Evolutionary conservation across 1,140 invertebrate species (phyloP), one percentile per base, ranked within the genome.

Genomic region (Acromyrmex echinatior): DNA sequence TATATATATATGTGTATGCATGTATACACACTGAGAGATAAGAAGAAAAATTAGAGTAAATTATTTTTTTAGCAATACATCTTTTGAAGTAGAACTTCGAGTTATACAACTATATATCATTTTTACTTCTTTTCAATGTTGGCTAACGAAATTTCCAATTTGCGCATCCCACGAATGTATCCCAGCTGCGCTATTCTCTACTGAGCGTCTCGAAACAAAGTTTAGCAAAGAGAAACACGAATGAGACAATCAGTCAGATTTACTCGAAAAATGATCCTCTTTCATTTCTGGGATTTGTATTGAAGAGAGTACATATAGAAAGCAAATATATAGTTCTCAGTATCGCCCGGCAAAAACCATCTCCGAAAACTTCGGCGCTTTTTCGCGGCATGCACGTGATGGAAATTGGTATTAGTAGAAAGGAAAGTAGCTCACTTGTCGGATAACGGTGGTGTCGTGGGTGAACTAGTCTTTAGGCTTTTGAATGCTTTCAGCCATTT

Each of bases 401-500:
- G 39, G 45, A 82, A 60, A 82, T 74, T 21, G 16, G 2, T 45
- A n/a, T 31, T 76, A 76, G n/a, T 35, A 9, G 18, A 76, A 76
- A 76, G 70, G 80, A 84, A 76, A 88, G 51, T 35, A 53, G 93
- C 96, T 96, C 92, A 97, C 96, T 96, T 96, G 91, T 96, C 96
- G 16, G 93, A 86, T 76, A 96, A 95, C 16, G 93, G 94, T 60
- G 94, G 96, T n/a, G 95, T 96, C 63, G 93, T 96, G 90, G 96
- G 96, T 77, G 96, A 96, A 95, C 97, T 95, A 94, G 97, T 96
- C 97, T 99, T 99, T 86, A 99, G 96, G 94, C 98, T 99, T 95
- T 98, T 98, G 96, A 99, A 99, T 88, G 99, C 99, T 96, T 99
- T 99, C 92, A 99, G 96, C 99, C 99, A 99, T 96, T 99, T 99